Percentiles rank a stretch among this genome's conserved stretches.
Conservation (phyloP, 2,888 invertebrate genomes). For the Trisateles emortualis region DNA sequence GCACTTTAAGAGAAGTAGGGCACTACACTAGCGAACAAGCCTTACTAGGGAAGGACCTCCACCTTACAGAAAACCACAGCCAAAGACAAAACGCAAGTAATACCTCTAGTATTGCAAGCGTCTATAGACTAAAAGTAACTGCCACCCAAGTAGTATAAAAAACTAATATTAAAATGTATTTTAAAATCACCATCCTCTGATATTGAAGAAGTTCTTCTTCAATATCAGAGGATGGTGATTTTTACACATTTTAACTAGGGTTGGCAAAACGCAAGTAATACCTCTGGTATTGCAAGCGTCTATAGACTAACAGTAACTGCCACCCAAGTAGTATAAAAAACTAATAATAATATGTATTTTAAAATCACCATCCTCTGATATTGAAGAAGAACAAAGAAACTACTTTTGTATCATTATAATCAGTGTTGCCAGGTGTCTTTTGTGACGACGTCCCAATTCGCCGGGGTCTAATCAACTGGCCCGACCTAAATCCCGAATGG, state of each 20-base stretch:
- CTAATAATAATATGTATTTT: background rate
- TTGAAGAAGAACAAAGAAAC: conserved; percentile 10
- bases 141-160: too few species aligned
- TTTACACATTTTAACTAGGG: background rate
- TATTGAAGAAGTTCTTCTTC: conserved; percentile 1
- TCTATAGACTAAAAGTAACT: too few species aligned
- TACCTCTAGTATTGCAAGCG: too few species aligned
- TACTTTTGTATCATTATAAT: conserved; percentile 12
- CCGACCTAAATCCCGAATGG: conserved; percentile 19
- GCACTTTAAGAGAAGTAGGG: too few species aligned
- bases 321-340: too few species aligned
- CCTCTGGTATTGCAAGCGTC: too few species aligned
- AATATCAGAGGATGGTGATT: background rate
- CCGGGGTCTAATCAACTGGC: conserved; percentile 18
- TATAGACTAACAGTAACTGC: too few species aligned
- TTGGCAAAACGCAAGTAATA: too few species aligned
- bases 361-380: background rate
- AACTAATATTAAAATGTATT: background rate
- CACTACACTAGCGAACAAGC: too few species aligned
- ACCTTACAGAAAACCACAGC: too few species aligned
- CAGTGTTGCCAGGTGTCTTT: conserved; percentile 17
- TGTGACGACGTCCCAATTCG: conserved; percentile 18
- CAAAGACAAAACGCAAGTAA: too few species aligned
- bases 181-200: background rate
- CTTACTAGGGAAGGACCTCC: too few species aligned